Conservation (phyloP, 2,113 vertebrate genomes). For the Cavia aperea region DNA sequence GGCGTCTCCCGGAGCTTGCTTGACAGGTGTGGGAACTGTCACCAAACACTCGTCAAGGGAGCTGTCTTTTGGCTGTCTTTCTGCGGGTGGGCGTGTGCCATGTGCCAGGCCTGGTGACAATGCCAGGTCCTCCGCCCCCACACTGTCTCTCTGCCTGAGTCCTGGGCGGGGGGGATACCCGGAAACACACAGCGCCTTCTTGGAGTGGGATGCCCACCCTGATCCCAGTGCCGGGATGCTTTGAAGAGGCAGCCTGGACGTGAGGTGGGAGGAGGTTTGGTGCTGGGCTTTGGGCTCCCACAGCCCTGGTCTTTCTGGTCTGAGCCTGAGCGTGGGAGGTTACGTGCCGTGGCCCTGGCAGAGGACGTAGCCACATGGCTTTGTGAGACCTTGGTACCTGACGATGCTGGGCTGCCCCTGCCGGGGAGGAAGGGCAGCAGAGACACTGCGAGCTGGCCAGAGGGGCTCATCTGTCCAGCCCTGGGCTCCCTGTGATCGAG, state of each 20-base stretch:
- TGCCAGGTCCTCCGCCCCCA: background rate
- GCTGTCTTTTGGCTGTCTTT: conserved; percentile 13
- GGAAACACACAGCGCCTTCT: no score
- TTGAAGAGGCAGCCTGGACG: no score
- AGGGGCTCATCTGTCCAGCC: background rate
- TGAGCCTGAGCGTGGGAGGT: no score
- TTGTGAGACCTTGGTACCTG: fast-evolving
- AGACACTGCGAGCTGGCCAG: fast-evolving
- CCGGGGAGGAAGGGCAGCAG: fast-evolving
- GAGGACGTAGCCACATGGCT: no score
- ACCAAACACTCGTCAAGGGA: conserved; percentile 57
- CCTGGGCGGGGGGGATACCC: no score
- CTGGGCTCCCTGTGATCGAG: background rate
- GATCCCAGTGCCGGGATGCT: no score
- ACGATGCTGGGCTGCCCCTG: fast-evolving
- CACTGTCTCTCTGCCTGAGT: no score
- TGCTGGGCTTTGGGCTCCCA: no score
- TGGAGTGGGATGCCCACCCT: no score
- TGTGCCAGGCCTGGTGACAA: fast-evolving
- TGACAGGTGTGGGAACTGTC: conserved; percentile 59
- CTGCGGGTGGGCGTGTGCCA: background rate
- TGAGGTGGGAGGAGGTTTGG: no score
- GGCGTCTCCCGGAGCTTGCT: conserved; percentile 37
- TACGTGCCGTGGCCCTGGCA: no score
- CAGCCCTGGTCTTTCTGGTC: no score